Evolutionary conservation across 1,140 invertebrate genomes (phyloP).

Genomic region (Drosophila prosaltans): DNA sequence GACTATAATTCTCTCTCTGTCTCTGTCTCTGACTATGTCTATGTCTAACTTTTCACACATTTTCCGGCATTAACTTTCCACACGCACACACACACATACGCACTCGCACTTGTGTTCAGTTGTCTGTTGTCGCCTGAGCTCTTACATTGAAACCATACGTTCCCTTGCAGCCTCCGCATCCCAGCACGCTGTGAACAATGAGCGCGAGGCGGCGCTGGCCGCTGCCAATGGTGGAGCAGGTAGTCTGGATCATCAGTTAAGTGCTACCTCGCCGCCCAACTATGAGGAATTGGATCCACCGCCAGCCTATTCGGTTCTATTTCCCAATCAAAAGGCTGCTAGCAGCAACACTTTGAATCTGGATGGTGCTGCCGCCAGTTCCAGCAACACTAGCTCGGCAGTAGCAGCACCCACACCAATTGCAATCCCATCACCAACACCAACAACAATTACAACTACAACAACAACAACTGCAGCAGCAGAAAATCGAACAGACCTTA

Average conservation of each 20-base stretch:
- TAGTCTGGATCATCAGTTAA: constrained; percentile 50
- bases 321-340: constrained; percentile 81
- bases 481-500: constrained; percentile 30
- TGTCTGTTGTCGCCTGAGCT: constrained; percentile 81
- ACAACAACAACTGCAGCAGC: constrained; percentile 25
- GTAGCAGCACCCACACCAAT: constrained; percentile 24
- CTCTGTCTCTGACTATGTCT: constrained; percentile 28
- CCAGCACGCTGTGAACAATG: constrained; percentile 79
- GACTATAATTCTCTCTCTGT: constrained; percentile 6
- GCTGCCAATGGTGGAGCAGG: constrained; percentile 56
- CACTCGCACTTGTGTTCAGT: constrained; percentile 46
- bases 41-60: constrained; percentile 49
- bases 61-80: background rate
- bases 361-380: constrained; percentile 58
- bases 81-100: background rate
- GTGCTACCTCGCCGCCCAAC: constrained; percentile 66
- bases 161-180: constrained; percentile 80
- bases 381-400: constrained; percentile 47
- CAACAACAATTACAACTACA: constrained; percentile 31
- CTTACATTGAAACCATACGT: constrained; percentile 82
- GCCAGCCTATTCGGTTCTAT: constrained; percentile 80
- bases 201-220: constrained; percentile 76
- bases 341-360: constrained; percentile 72
- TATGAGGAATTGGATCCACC: constrained; percentile 82
- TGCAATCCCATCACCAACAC: constrained; percentile 22